Percentiles rank a stretch among this genome's conserved stretches.
phyloP scores from a whole-genome alignment of 2,888 invertebrate genomes.

The Callosobruchus maculatus region DNA sequence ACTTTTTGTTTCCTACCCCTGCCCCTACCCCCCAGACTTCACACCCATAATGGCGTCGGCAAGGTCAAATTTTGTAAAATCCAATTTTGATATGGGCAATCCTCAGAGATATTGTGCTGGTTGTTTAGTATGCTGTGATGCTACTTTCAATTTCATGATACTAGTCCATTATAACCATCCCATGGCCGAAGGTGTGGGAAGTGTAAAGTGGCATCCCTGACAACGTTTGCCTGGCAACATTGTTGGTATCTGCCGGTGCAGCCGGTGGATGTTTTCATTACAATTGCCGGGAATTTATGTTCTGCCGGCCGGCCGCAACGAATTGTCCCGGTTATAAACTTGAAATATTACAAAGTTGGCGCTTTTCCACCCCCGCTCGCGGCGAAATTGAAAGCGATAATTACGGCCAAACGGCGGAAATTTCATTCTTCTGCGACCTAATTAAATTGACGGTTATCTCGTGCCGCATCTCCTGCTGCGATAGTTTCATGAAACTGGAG shows the following conservation, averaged over 20 bases:
- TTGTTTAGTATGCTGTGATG: too few species aligned
- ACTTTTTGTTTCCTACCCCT: too few species aligned
- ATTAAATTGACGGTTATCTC: not conserved
- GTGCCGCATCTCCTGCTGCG: not conserved
- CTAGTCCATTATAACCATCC: too few species aligned
- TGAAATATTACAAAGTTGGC: constrained; percentile 14
- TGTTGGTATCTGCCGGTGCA: not conserved
- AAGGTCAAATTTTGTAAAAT: too few species aligned
- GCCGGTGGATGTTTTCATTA: not conserved
- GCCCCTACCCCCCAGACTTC: too few species aligned
- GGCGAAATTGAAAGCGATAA: constrained; percentile 14
- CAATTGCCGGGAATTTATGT: not conserved
- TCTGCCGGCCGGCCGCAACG: not conserved
- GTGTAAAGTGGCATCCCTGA: too few species aligned
- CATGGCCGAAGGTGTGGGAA: too few species aligned
- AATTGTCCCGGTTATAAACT: constrained; percentile 9
- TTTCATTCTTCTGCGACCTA: not conserved
- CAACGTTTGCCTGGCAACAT: too few species aligned
- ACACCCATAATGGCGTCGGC: too few species aligned
- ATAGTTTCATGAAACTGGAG: not conserved
- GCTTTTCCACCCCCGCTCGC: constrained; percentile 6
- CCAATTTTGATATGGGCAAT: too few species aligned
- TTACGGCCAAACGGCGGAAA: constrained; percentile 6
- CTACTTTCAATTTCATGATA: too few species aligned
- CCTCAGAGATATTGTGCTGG: too few species aligned